Evolutionary conservation across 1,140 invertebrate species (phyloP).

Genomic region (Drosophila funebris): DNA sequence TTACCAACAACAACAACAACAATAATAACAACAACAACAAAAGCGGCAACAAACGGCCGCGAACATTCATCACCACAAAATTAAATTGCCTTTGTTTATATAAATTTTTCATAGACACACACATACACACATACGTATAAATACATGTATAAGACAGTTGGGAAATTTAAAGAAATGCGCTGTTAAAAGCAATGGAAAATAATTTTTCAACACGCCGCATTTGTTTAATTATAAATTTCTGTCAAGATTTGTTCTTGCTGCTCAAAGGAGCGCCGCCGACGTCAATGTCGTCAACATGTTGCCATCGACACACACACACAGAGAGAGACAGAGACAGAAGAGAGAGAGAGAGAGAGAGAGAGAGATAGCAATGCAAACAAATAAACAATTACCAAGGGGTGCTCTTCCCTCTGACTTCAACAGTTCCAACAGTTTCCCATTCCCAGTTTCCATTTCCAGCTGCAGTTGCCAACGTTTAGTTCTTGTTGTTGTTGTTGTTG

Average conservation of each 20-base stretch:
- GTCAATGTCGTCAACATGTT: slow-evolving; percentile 67
- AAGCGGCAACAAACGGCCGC: slow-evolving; percentile 61
- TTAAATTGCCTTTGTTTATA: slow-evolving; percentile 80
- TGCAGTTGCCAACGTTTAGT: slow-evolving; percentile 50
- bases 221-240: slow-evolving; percentile 82
- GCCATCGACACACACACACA: slow-evolving; percentile 55
- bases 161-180: slow-evolving; percentile 73
- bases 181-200: slow-evolving; percentile 70
- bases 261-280: slow-evolving; percentile 72
- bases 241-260: slow-evolving; percentile 67
- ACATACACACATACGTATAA: slow-evolving; percentile 16
- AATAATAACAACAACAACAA: slow-evolving; percentile 27
- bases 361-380: slow-evolving; percentile 44
- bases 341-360: slow-evolving; percentile 3
- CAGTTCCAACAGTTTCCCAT: slow-evolving; percentile 6
- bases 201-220: slow-evolving; percentile 73
- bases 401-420: slow-evolving; percentile 14
- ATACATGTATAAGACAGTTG: slow-evolving; percentile 51
- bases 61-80: slow-evolving; percentile 78
- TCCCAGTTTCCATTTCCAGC: slow-evolving; percentile 33
- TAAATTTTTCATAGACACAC: slow-evolving; percentile 55
- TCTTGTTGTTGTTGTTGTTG: slow-evolving; percentile 36
- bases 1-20: slow-evolving; percentile 57
- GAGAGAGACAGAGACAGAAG: slow-evolving; percentile 32
- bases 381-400: slow-evolving; percentile 57